Evolutionary conservation across 2,113 vertebrate species (phyloP).

Genomic region (Phrynocephalus versicolor): DNA sequence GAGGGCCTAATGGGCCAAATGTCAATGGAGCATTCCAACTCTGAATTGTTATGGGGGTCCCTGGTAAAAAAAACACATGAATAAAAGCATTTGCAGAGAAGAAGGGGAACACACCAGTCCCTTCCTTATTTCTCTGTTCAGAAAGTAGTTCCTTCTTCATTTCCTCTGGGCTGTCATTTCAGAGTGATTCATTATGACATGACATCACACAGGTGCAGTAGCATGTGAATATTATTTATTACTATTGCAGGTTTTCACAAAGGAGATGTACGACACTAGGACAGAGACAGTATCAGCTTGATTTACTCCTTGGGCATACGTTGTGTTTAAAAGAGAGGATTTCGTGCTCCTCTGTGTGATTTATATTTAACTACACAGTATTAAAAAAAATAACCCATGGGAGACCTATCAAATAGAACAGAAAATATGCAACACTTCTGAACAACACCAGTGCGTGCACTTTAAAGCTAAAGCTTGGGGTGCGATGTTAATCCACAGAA

Average conservation of each 20-base stretch:
- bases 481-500: conserved; percentile 46
- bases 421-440: conserved; percentile 60
- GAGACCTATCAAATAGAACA: conserved; percentile 67
- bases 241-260: conserved; percentile 22
- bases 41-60: not conserved
- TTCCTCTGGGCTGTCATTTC: conserved; percentile 1
- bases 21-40: not conserved
- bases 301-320: conserved; percentile 61
- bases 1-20: not conserved
- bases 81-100: not conserved
- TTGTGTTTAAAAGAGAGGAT: conserved; percentile 63
- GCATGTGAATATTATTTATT: conserved; percentile 35
- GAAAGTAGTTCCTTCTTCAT: not conserved
- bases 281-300: conserved; percentile 43
- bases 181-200: not conserved
- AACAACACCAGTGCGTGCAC: conserved; percentile 54
- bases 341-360: conserved; percentile 57
- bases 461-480: conserved; percentile 40
- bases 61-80: conserved; percentile 5
- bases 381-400: conserved; percentile 54
- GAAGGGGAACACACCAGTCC: not conserved
- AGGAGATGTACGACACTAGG: conserved; percentile 44
- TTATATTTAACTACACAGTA: conserved; percentile 57
- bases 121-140: not conserved
- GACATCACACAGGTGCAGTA: conserved; percentile 32